Evolutionary conservation across 64 coral and sea anemone species (phyloP).

Genomic region (Dendrophyllia cribrosa): DNA sequence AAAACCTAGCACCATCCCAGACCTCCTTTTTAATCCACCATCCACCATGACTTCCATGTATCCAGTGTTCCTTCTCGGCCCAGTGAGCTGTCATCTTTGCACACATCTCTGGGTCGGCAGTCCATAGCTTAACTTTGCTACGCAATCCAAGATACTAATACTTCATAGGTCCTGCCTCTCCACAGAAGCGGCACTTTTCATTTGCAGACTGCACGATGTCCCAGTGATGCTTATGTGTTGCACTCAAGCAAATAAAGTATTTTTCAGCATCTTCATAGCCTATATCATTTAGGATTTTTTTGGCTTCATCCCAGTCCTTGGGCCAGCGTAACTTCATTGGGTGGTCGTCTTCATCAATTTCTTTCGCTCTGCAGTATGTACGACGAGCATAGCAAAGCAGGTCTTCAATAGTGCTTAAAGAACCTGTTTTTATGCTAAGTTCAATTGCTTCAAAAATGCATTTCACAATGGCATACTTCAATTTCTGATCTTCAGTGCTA

Average conservation of each 20-base stretch:
- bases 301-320: constrained; percentile 29
- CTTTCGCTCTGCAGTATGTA: constrained; percentile 34
- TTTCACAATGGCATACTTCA: constrained; percentile 21
- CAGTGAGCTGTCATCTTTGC: constrained; percentile 34
- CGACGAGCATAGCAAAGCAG: constrained; percentile 30
- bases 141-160: constrained; percentile 50
- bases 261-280: constrained; percentile 48
- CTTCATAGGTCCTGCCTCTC: constrained; percentile 20
- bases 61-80: constrained; percentile 47
- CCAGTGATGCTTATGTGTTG: constrained; percentile 24
- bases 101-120: constrained; percentile 8
- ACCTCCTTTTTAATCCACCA: constrained; percentile 35
- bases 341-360: constrained; percentile 13
- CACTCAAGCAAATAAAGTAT: constrained; percentile 40
- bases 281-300: background rate
- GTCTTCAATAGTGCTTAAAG: constrained; percentile 41
- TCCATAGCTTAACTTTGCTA: constrained; percentile 23
- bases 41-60: constrained; percentile 2
- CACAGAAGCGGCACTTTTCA: constrained; percentile 6
- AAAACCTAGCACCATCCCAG: constrained; percentile 37
- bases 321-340: constrained; percentile 21
- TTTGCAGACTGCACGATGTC: constrained; percentile 21
- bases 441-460: constrained; percentile 48
- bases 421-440: constrained; percentile 12
- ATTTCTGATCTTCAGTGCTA: constrained; percentile 20